These are phyloP conservation scores for Drosophila mayaguana DNA, from an alignment of 2,888 invertebrate species.

Conservation along the genomic window DNA sequence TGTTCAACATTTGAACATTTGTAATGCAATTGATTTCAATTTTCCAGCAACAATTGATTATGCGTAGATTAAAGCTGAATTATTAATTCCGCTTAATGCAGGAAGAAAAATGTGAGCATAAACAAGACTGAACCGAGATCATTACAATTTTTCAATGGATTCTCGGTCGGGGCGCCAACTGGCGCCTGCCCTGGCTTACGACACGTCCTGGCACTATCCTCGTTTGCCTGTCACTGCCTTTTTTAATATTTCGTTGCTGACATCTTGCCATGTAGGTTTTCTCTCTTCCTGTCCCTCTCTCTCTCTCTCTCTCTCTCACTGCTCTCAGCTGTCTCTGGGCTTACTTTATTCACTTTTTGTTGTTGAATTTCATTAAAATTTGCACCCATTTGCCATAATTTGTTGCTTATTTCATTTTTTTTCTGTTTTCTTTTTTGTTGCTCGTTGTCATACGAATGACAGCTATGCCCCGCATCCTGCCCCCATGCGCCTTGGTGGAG, in stretches of 20 bases:
- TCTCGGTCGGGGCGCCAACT: slow-evolving; percentile 23
- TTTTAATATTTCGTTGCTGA: slow-evolving; percentile 73
- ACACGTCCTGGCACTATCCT: slow-evolving; percentile 36
- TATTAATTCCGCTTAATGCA: slow-evolving; percentile 15
- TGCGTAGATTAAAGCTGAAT: slow-evolving; percentile 31
- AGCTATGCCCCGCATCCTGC: slow-evolving; percentile 28
- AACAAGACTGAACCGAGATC: neutral
- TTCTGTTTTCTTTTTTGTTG: slow-evolving; percentile 12
- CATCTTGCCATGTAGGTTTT: slow-evolving; percentile 52
- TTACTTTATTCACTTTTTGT: slow-evolving; percentile 56
- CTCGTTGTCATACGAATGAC: slow-evolving; percentile 61
- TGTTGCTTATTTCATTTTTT: slow-evolving; percentile 50
- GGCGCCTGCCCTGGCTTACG: slow-evolving; percentile 17
- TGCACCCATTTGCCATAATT: slow-evolving; percentile 80
- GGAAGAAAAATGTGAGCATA: neutral
- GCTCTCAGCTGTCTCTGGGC: slow-evolving; percentile 27
- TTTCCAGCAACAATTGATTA: slow-evolving; percentile 28
- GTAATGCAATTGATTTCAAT: slow-evolving; percentile 36
- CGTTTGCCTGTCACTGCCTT: slow-evolving; percentile 54
- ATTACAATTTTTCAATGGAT: slow-evolving; percentile 5
- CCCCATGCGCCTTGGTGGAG: slow-evolving; percentile 1
- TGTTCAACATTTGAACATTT: slow-evolving; percentile 23
- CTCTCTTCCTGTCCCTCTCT: neutral
- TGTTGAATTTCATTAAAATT: slow-evolving; percentile 80
- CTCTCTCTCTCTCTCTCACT: neutral